Base-by-base conservation (phyloP, 2,888 invertebrate genomes). In the Polietes domitor region DNA sequence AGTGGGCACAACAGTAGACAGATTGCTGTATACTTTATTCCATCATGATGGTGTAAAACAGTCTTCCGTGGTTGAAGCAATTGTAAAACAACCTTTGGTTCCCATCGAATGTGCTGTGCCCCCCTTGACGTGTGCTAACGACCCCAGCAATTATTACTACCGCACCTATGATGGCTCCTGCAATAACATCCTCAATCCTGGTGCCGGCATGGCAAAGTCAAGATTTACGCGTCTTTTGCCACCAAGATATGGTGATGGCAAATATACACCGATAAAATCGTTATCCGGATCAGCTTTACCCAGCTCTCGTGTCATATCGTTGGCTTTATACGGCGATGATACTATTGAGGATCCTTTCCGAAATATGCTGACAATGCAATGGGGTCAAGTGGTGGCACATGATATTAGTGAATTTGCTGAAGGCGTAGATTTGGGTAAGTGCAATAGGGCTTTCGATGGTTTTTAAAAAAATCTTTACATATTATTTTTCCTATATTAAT, bases 321-420 rank as follows among this genome's bases (percentile, higher is more conserved):
- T 90, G 10, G 86, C 88, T 0, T 28, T 90, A 72, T 91, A 87
- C 43, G 91, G 90, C 0, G 89, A 90, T n/a, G 82, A 88, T 3
- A 88, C 89, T 0, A 32, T 73, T 0, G 82, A 83, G 24, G 90
- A 91, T 53, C 77, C 80, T 4, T 87, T 80, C 28, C 88, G 90
- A 1, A 91, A 91, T 3, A 83, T 91, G 83, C 89, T 89, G 4
- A 76, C 85, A 10, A 87, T 91, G 87, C 89, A 89, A 53, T 91
- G 88, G 86, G 90, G 91, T 6, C 91, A 90, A 87, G 83, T 89
- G n/a, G 87, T 90, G 9, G 88, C 86, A 0, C 91, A 91, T 53
- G 91, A 91, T 21, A 82, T 90, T 10, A 89, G 89, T 53, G 78
- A 85, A 50, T 37, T 88, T 53, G 79, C 86, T 0, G 85, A 78